Base-by-base conservation (phyloP, 2,888 invertebrate species). In the Erebia aethiops region DNA sequence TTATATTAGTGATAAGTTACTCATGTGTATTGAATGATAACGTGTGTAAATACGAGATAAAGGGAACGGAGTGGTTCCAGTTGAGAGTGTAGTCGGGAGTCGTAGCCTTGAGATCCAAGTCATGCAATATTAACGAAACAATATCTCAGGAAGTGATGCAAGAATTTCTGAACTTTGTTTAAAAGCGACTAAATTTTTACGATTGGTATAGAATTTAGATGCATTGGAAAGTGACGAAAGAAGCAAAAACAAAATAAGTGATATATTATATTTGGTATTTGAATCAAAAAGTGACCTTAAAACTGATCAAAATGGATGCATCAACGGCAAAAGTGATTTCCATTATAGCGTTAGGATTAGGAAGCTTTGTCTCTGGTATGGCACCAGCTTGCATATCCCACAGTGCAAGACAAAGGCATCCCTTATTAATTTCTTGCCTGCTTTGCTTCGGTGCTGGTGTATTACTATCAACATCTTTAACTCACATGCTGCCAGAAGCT, bases 371-470 rank as follows among this genome's bases (percentile, higher is more conserved):
- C 0, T 89, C 95, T 0, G 97, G 97, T 0, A 91, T 97, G 84
- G 78, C 96, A 0, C 97, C 97, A 2, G 94, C 95, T 0, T 94
- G 94, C 72, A 94, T 96, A 77, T 94, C 95, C 0, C 92, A 94
- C 56, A 88, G 92, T 8, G 92, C 95, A 56, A 91, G 95, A 62
- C 91, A 91, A 74, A 89, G 93, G 35, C 94, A 94, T 81, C 96
- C 96, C 0, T 83, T 97, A 2, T 80, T 95, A 1, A 91, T 96
- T 1, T 97, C 97, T 0, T 93, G 95, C 16, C 87, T 97, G 9
- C 90, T 97, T 1, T 97, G 97, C 81, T 97, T 97, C 79, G 97
- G 97, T 3, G 97, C 96, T 8, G 97, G 97, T 1, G 96, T 97
- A 26, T 92, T 97, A 5, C 87, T 97, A 5, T 95, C 97, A 0